Evolutionary conservation across 2,113 vertebrate species (phyloP).

Genomic region (Neomonachus schauinslandi): DNA sequence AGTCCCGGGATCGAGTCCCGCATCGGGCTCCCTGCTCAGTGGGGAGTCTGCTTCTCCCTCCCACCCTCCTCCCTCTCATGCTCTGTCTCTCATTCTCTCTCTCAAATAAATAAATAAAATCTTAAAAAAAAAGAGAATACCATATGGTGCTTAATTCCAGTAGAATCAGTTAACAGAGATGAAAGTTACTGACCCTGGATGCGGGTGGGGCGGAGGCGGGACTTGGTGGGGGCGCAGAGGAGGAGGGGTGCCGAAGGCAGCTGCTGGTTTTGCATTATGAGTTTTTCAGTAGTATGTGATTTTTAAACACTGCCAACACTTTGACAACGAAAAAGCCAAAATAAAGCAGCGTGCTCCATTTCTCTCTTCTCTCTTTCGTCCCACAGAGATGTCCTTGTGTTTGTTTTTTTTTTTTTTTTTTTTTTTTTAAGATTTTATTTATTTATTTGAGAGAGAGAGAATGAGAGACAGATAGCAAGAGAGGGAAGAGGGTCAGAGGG

Average conservation of each 20-base stretch:
- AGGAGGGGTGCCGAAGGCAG: background rate
- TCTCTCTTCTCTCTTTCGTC: background rate
- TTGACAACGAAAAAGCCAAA: background rate
- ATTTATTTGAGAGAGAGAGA: no score
- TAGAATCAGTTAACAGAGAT: background rate
- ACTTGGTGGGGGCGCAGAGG: background rate
- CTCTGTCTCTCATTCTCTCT: no score
- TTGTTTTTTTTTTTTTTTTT: no score
- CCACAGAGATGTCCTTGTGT: no score
- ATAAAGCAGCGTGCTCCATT: background rate
- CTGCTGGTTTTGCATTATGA: background rate
- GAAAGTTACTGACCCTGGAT: background rate
- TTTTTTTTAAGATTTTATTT: no score
- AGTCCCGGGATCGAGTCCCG: no score
- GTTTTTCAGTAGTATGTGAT: background rate
- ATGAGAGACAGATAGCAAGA: no score
- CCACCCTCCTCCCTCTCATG: no score
- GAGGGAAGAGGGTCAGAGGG: no score
- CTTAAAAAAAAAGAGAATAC: background rate
- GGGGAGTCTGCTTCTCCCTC: no score
- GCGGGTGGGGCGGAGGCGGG: background rate
- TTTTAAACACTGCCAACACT: background rate
- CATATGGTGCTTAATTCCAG: background rate
- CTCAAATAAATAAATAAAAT: no score
- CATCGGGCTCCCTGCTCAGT: no score